Percentiles rank a stretch among this genome's conserved stretches.
Evolutionary conservation across 2,113 vertebrate genomes (phyloP).

Genomic region (Dipodomys merriami): DNA sequence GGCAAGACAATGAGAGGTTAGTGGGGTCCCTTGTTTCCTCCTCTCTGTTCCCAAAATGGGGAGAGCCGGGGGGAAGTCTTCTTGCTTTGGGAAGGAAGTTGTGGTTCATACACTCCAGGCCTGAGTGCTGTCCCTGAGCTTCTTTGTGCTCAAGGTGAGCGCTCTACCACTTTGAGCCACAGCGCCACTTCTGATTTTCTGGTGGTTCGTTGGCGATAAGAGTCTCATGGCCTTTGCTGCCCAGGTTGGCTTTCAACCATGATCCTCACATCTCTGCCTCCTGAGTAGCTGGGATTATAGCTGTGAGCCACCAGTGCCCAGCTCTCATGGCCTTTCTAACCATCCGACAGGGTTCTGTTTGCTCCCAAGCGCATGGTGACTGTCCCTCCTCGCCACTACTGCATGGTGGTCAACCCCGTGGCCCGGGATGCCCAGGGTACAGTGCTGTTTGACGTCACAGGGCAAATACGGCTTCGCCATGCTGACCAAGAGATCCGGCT

Average conservation of each 20-base stretch:
- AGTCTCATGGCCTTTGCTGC: too few relatives aligned
- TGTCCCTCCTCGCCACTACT: conserved; percentile 93
- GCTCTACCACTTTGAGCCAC: too few relatives aligned
- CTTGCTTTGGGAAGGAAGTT: background rate
- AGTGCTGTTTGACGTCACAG: conserved; percentile 86
- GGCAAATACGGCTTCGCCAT: conserved; percentile 92
- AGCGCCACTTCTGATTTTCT: too few relatives aligned
- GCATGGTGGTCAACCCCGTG: conserved; percentile 90
- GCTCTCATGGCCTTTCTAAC: background rate
- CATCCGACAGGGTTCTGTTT: conserved; percentile 88
- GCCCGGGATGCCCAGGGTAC: conserved; percentile 77
- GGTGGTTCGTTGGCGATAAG: too few relatives aligned
- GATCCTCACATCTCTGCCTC: too few relatives aligned
- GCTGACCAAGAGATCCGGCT: conserved; percentile 94
- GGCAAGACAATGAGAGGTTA: conserved; percentile 95
- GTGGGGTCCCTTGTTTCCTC: background rate
- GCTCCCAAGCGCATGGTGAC: conserved; percentile 89
- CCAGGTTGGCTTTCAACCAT: too few relatives aligned
- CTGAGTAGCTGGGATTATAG: too few relatives aligned
- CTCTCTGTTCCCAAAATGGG: background rate
- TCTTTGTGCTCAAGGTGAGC: too few relatives aligned
- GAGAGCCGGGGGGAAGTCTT: background rate
- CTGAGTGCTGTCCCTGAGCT: too few relatives aligned
- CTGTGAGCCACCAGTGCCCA: too few relatives aligned
- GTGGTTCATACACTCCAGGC: too few relatives aligned